Percentiles rank a stretch among this genome's conserved stretches.
These are phyloP conservation scores for Caprella mutica DNA, from an alignment of 2,888 invertebrate species.

Conservation along the genomic window DNA sequence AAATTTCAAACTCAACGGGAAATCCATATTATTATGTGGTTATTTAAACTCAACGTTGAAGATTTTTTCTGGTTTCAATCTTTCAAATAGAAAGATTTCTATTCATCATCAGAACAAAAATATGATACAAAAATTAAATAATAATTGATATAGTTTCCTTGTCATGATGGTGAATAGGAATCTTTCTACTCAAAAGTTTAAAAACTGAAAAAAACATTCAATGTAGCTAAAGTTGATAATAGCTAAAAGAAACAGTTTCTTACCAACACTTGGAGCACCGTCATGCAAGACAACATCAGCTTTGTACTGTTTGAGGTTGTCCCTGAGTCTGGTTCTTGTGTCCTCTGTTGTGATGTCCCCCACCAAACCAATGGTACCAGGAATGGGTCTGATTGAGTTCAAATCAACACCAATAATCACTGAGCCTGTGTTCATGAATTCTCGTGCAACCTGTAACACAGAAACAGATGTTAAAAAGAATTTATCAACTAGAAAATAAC, in stretches of 20 bases:
- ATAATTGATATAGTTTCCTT: background rate
- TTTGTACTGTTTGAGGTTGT: conserved; percentile 87
- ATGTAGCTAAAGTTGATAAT: too few relatives aligned
- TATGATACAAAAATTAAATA: too few relatives aligned
- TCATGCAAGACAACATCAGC: conserved; percentile 94
- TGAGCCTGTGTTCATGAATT: conserved; percentile 94
- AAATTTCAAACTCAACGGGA: too few relatives aligned
- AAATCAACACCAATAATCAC: conserved; percentile 92
- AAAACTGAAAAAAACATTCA: too few relatives aligned
- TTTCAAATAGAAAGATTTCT: too few relatives aligned
- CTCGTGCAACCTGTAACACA: conserved; percentile 81
- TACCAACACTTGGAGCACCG: conserved; percentile 91
- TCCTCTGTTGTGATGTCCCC: conserved; percentile 97
- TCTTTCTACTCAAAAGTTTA: background rate
- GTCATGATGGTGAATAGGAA: background rate
- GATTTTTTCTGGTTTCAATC: too few relatives aligned
- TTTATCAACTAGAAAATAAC: too few relatives aligned
- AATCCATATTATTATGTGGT: too few relatives aligned
- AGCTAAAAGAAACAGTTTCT: conserved; percentile 29
- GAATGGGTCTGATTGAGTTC: conserved; percentile 80
- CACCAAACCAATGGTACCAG: conserved; percentile 74
- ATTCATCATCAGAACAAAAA: too few relatives aligned
- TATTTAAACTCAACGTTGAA: too few relatives aligned
- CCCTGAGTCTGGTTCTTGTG: conserved; percentile 64
- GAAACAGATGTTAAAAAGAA: too few relatives aligned